Evolutionary conservation across 2,888 invertebrate genomes (phyloP), one percentile per base, ranked within the genome.

Genomic region (Aleiodes leptofemur): DNA sequence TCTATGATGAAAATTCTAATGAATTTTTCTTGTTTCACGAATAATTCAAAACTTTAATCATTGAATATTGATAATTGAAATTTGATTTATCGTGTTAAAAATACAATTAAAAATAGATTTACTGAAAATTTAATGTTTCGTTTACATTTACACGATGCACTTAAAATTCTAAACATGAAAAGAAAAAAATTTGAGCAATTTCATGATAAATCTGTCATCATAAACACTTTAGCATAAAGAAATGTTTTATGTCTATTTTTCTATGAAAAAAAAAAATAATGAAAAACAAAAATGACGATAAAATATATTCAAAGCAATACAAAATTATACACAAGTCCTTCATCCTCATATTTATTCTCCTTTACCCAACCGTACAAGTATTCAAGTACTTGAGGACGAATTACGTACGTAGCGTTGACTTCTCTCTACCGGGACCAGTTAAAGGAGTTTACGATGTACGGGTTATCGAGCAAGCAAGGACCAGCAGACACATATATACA

Each of bases 271-370:
- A 64, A 16, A 43, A 64, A 59, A 61, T 23, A 5, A 48, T 48
- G 6, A 11, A 48, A 43, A 43, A 43, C 43, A 43, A 43, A 43
- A 43, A 43, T 43, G 7, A 29, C 16, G 2, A 64, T 64, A 43
- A 64, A 48, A 64, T 64, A 64, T 43, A 64, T 64, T 64, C 0
- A 14, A 64, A 48, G 64, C 64, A 64, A 64, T 64, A 64, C 64
- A 64, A 64, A 64, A 43, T 53, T 53, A 53, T 51, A 68, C 9
- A 51, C 51, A 51, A 51, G 23, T 31, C 31, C 51, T 31, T 68
- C 51, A 51, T 68, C 50, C 51, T 23, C 51, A 53, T 68, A 68
- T 68, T 68, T 68, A 68, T 68, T 68, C 31, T 31, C 51, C 51
- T 48, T 64, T 43, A 51, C 68, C 23, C 14, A 68, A 68, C 13